Evolutionary conservation across 2,113 vertebrate genomes (phyloP), one percentile per base, ranked within the genome.

Genomic region (Lynx canadensis): DNA sequence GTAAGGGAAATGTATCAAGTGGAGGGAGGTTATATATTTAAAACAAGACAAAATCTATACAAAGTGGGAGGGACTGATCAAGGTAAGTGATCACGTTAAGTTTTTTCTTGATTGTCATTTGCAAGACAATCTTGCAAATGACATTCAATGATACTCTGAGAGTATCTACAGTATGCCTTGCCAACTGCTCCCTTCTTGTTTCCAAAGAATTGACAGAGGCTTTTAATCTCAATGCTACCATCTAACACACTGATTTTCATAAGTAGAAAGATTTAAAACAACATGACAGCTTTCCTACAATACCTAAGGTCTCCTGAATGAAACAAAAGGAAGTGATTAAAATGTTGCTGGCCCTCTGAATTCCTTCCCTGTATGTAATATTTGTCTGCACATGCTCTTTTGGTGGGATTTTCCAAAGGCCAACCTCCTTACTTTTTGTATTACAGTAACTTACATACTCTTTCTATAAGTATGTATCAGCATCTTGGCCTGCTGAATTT

Each of bases 311-410:
- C n/a, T 96, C 52, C 68, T 80, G 18, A 78, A 78, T 57, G 23
- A 91, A 92, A 84, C 63, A 85, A 96, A 89, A 92, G 21, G 27
- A 92, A 94, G 55, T 31, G 16, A 89, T 69, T 85, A 38, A 68
- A 89, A 84, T 16, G 12, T 48, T 76, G 50, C 73, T n/a, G 31
- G 85, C n/a, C 27, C 73, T 89, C 48, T 80, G 80, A 74, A 84
- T 60, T n/a, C 80, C 41, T 55, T 29, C 13, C 65, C 1, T 16
- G 11, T 83, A 74, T 36, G n/a, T 65, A 84, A 38, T 73, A 50
- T 27, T 60, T 10, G n/a, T 81, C 89, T 76, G 41, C 94, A 81
- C 29, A 69, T 66, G 65, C 7, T 25, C 48, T 73, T 85, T 85
- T 80, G 23, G 16, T 89, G 76, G 78, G 31, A 84, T 78, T 88